Evolutionary conservation across 2,797 vertebrate genomes (phyloP), one percentile per base, ranked within the genome.

Genomic region (Sebastes itinus): DNA sequence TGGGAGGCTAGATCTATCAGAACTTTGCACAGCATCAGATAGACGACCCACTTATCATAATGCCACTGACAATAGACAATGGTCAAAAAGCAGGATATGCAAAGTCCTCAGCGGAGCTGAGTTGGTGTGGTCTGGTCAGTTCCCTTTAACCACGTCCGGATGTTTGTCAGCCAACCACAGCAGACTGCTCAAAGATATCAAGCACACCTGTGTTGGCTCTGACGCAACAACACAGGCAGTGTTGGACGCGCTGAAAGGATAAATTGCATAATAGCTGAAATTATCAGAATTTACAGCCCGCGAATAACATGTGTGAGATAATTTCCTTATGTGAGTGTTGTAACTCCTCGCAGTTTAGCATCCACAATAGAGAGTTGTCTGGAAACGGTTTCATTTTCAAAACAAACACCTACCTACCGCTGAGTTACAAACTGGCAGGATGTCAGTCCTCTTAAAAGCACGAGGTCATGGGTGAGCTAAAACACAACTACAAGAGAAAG

Each of bases 81-180:
- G 80, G 85, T 90, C 90, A 86, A 71, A 76, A 84, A 94, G 84
- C 84, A 92, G 92, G 90, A 95, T 86, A 95, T 95, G 93, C 92
- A 95, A 95, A 95, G 28, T 87, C 62, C 63, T 67, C 76, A 78
- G 38, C 25, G 25, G 49, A 75, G 49, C 69, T 33, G 72, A 83
- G 74, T 55, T 56, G 54, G 33, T 62, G 85, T 66, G 75, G 73
- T 72, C 78, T 52, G 58, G 64, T 83, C 85, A 81, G 83, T 88
- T 93, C 87, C 77, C 20, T n/a, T 70, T 68, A 90, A 92, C 81
- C 79, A 81, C 30, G 72, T 91, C 87, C 77, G 65, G 85, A 91
- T 90, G 85, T 94, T 92, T 92, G 87, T 71, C 82, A 89, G 81
- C 70, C 84, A 82, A 72, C 69, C 82, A 38, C 78, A 83, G 80